Conservation (phyloP, 1,140 invertebrate species). For the Plodia interpunctella region DNA sequence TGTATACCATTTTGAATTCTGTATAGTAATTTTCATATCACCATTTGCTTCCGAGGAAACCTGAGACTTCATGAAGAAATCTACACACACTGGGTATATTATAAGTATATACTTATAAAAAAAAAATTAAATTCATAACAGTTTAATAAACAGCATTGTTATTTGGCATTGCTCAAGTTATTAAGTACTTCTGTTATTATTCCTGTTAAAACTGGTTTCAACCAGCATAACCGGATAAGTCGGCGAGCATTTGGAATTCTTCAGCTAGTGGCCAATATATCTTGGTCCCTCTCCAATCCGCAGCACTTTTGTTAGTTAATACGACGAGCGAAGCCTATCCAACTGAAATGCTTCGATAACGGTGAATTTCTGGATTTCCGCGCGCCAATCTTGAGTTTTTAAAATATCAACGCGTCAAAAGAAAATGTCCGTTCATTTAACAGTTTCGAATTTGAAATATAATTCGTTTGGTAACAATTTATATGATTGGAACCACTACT, state of each 20-base stretch:
- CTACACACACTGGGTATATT: no score
- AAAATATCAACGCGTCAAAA: neutral
- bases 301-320: conserved; percentile 4
- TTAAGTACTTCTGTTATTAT: neutral
- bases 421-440: neutral
- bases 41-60: no score
- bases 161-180: no score
- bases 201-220: neutral
- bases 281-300: neutral
- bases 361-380: neutral
- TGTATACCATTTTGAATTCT: no score
- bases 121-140: no score
- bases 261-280: neutral
- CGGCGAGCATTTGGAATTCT: neutral
- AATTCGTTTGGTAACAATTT: neutral
- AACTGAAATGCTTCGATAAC: neutral
- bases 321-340: neutral
- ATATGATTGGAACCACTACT: neutral
- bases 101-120: no score
- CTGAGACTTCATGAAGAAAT: no score
- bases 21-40: no score
- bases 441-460: neutral
- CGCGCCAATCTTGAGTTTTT: neutral
- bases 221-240: neutral
- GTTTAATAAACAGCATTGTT: no score